Conservation (phyloP, 2,113 vertebrate genomes). For the Chamaetylas fuelleborni region DNA sequence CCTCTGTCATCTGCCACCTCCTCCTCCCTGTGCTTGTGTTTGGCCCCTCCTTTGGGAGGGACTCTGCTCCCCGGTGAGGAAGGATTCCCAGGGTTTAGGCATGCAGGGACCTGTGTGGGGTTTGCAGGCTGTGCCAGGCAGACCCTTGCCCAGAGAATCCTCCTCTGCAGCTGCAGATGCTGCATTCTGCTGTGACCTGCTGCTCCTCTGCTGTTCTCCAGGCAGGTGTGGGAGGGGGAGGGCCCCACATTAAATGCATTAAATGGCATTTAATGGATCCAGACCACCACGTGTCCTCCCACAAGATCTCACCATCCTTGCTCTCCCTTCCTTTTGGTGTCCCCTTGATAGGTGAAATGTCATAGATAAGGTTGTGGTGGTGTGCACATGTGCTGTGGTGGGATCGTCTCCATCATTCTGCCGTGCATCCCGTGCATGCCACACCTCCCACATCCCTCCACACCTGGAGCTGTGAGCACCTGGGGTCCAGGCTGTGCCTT, state of each 20-base stretch:
- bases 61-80: neutral
- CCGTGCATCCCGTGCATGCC: rapidly evolving
- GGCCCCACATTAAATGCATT: too few species aligned
- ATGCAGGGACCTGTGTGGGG: rapidly evolving
- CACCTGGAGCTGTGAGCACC: rapidly evolving
- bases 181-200: neutral
- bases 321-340: neutral
- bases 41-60: neutral
- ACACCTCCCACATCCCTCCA: neutral
- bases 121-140: neutral
- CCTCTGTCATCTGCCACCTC: rapidly evolving
- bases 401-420: neutral
- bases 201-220: neutral
- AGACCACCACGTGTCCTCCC: rapidly evolving
- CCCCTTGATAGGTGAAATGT: neutral
- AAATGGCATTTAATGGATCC: neutral
- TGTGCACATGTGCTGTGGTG: too few species aligned
- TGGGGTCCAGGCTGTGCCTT: neutral
- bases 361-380: rapidly evolving
- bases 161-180: neutral
- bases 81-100: neutral
- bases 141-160: rapidly evolving
- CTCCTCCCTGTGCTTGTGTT: rapidly evolving
- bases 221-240: neutral
- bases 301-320: neutral